Evolutionary conservation across 1,140 invertebrate genomes (phyloP), one percentile per base, ranked within the genome.

Genomic region (Euura saliciscinereae): DNA sequence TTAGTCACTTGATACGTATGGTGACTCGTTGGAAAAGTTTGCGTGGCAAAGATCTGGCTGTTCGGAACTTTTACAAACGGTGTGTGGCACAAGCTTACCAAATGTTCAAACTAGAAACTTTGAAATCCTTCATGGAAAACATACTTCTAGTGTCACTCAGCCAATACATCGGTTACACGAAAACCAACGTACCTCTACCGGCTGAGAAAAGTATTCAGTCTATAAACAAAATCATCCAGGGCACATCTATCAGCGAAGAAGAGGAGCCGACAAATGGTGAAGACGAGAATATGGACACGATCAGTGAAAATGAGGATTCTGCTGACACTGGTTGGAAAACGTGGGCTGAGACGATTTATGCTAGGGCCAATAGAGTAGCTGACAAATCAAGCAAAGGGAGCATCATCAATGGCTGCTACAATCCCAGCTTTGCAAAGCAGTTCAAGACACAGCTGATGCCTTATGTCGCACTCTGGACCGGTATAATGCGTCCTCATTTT

Each of bases 141-240:
- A 43, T 75, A n/a, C 68, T 75, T n/a, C 13, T 44, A 42, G 64
- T 75, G 10, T 13, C 74, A 3, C 59, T 72, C 6, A 75, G 74
- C 45, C 2, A 65, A 65, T 71, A 13, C 42, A 75, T 72, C 42
- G 51, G 68, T 11, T 65, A 6, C 6, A 67, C 43, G 6, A 28
- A 66, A 4, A 45, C 44, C 6, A 11, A 45, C 43, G n/a, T 45
- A 2, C 3, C 68, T 4, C 28, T 77, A 11, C 71, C 72, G 42
- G 70, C 73, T 4, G 65, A 76, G 45, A 42, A 68, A 65, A 10
- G 71, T 7, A 68, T 77, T 0, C 43, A 46, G 44, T 43, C 45
- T 2, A 65, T 77, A 4, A 69, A 76, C 45, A 67, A 71, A 2
- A 72, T 43, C 10, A 77, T 77, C n/a, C 13, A 75, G 44, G 76